phyloP scores from a whole-genome alignment of 2,888 invertebrate species.

The Dendrolimus pini region DNA sequence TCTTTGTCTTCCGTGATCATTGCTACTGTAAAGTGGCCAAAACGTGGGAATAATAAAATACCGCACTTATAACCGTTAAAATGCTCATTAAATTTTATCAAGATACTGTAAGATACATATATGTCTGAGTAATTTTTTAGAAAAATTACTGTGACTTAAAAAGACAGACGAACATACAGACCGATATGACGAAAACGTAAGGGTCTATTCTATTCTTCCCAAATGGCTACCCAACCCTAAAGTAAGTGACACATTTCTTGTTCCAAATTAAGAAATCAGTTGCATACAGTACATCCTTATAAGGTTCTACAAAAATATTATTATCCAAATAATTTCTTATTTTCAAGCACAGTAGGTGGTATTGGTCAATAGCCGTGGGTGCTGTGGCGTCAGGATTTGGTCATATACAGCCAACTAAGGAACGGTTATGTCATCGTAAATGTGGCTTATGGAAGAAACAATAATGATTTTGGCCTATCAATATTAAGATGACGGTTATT shows the following conservation, averaged over 20 bases:
- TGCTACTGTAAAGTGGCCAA: no score
- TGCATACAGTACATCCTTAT: background rate
- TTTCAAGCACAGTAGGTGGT: background rate
- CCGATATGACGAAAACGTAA: no score
- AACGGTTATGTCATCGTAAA: background rate
- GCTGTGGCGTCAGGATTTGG: background rate
- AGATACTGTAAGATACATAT: no score
- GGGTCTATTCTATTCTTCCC: no score
- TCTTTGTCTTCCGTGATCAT: no score
- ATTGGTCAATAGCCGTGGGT: background rate
- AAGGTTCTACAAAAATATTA: background rate
- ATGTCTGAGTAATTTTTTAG: no score
- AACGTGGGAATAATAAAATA: no score
- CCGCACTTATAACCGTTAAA: no score
- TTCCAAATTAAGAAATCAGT: background rate
- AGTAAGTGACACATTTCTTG: background rate
- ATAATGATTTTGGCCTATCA: background rate
- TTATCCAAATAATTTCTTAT: background rate
- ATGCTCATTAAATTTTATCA: no score
- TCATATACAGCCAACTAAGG: background rate
- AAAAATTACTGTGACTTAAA: no score
- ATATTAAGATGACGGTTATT: no score
- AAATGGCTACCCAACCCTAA: background rate
- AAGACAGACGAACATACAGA: no score
- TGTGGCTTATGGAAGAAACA: background rate